A percentile compares a stretch with the other conserved stretches of the same genome.
Conservation (phyloP, 2,888 invertebrate species). For the Bibio marci region DNA sequence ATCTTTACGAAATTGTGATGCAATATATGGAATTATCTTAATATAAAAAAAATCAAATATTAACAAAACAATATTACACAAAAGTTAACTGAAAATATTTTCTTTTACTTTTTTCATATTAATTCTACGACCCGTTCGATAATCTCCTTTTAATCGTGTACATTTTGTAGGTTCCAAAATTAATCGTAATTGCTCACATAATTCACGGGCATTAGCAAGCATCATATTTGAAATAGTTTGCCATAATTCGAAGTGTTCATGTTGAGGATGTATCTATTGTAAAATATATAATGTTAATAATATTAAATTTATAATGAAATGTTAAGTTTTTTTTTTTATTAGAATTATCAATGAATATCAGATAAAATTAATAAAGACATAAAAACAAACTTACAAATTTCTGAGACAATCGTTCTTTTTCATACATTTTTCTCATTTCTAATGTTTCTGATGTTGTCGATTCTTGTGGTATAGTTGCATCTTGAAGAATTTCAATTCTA, state of each 20-base stretch:
- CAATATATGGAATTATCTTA: slow-evolving; percentile 88
- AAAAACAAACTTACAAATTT: slow-evolving; percentile 14
- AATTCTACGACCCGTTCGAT: slow-evolving; percentile 86
- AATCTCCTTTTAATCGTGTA: slow-evolving; percentile 85
- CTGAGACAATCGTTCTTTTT: slow-evolving; percentile 19
- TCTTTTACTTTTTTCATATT: slow-evolving; percentile 71
- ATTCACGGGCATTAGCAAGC: slow-evolving; percentile 50
- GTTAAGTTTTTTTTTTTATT: not conserved
- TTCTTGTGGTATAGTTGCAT: slow-evolving; percentile 18
- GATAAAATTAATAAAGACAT: not conserved
- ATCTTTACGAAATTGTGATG: slow-evolving; percentile 96
- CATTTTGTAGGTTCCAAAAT: slow-evolving; percentile 92
- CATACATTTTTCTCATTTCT: slow-evolving; percentile 22
- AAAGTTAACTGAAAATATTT: no score
- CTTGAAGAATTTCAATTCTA: slow-evolving; percentile 22
- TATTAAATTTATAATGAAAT: not conserved
- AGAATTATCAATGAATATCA: not conserved
- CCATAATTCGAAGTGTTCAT: slow-evolving; percentile 25
- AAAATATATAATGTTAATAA: not conserved
- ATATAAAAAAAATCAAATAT: slow-evolving; percentile 16
- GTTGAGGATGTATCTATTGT: slow-evolving; percentile 16
- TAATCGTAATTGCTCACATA: slow-evolving; percentile 85
- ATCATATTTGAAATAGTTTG: slow-evolving; percentile 26
- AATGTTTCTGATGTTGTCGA: slow-evolving; percentile 18
- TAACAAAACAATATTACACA: not conserved